These are phyloP conservation scores for Aricia agestis DNA, from an alignment of 1,140 invertebrate genomes.

Conservation along the genomic window DNA sequence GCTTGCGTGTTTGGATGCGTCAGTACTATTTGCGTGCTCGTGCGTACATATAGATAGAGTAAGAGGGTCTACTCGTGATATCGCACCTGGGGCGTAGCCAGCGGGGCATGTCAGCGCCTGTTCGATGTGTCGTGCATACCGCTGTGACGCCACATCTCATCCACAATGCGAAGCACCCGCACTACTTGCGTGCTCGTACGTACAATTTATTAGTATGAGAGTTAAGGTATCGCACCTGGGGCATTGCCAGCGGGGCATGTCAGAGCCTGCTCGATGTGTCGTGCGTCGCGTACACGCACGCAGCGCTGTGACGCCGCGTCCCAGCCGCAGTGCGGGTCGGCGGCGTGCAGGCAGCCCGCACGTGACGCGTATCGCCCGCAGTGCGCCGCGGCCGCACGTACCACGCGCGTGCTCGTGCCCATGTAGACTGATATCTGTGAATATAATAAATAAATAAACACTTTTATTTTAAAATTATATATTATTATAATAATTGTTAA, in stretches of 20 bases:
- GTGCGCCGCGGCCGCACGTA: constrained; percentile 85
- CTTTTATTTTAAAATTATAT: no score
- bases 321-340: constrained; percentile 97
- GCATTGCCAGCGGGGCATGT: constrained; percentile 80
- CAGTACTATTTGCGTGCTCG: background rate
- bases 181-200: no score
- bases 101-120: constrained; percentile 81
- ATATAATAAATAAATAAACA: constrained; percentile 13
- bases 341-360: constrained; percentile 86
- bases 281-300: constrained; percentile 80
- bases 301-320: constrained; percentile 85
- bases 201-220: no score
- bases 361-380: constrained; percentile 84
- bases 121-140: constrained; percentile 82
- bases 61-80: no score
- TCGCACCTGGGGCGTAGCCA: constrained; percentile 73
- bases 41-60: no score
- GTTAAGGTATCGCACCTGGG: constrained; percentile 37
- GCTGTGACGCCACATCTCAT: constrained; percentile 67
- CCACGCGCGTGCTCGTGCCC: constrained; percentile 82
- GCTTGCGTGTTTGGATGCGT: background rate
- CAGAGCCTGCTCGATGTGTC: constrained; percentile 82
- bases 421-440: constrained; percentile 87
- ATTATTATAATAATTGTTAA: no score
- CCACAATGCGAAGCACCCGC: no score